Percentiles rank a stretch among this genome's conserved stretches.
These are phyloP conservation scores for Thecocarcelia acutangulata DNA, from an alignment of 2,888 invertebrate genomes.

Conservation along the genomic window DNA sequence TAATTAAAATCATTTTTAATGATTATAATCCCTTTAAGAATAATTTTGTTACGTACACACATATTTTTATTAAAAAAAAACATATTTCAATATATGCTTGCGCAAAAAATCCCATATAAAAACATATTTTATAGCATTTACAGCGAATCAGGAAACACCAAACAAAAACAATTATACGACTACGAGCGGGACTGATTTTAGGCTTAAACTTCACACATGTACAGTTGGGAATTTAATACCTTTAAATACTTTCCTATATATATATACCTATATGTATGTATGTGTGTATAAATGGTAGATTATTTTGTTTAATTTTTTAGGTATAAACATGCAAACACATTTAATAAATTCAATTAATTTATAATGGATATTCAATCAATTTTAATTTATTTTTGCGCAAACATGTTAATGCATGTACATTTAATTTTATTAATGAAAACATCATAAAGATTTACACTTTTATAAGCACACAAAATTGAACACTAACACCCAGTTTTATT, in stretches of 20 bases:
- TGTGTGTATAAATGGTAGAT: neutral
- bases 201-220: neutral
- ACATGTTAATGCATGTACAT: conserved; percentile 62
- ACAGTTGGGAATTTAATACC: neutral
- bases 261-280: no score
- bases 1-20: conserved; percentile 64
- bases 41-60: conserved; percentile 9
- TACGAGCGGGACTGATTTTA: no score
- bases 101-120: neutral
- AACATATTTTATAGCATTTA: no score
- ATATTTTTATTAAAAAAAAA: neutral
- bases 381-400: conserved; percentile 57
- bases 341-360: conserved; percentile 61
- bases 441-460: conserved; percentile 57
- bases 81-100: neutral
- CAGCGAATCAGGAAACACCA: no score
- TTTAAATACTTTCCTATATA: no score
- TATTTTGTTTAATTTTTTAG: neutral
- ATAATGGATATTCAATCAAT: conserved; percentile 66
- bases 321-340: neutral
- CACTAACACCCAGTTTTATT: conserved; percentile 27
- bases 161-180: no score
- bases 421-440: conserved; percentile 60
- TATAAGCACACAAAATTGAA: neutral
- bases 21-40: conserved; percentile 59